These are phyloP conservation scores for Aythya baeri DNA, from an alignment of 2,113 vertebrate genomes.

Conservation along the genomic window DNA sequence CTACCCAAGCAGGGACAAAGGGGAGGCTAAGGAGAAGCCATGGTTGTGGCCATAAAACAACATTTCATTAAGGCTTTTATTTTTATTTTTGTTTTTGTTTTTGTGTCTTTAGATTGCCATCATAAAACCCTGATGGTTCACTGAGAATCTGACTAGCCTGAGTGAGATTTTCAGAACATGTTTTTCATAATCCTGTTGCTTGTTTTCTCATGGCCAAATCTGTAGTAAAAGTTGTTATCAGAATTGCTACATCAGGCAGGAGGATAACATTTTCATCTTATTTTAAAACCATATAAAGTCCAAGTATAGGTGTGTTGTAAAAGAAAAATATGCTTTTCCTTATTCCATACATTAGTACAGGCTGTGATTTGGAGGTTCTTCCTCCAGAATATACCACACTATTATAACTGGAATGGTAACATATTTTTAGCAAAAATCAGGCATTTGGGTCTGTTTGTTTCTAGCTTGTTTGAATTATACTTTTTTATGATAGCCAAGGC, in stretches of 20 bases:
- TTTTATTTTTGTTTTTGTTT: not conserved
- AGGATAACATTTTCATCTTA: not conserved
- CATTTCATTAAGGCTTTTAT: not conserved
- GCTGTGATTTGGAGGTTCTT: not conserved
- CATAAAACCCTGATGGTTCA: not conserved
- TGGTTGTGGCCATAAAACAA: too few relatives aligned
- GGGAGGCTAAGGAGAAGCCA: too few relatives aligned
- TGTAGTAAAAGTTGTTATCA: not conserved
- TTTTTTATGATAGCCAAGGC: not conserved
- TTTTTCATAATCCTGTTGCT: not conserved
- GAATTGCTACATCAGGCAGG: not conserved
- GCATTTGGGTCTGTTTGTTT: not conserved
- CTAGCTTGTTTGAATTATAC: not conserved
- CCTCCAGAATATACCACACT: too few relatives aligned
- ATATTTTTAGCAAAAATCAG: not conserved
- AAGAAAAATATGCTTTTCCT: not conserved
- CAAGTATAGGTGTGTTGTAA: not conserved
- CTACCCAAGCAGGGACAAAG: too few relatives aligned
- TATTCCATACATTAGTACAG: not conserved
- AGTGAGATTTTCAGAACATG: not conserved
- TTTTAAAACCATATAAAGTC: not conserved
- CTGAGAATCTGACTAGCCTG: not conserved
- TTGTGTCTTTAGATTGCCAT: not conserved
- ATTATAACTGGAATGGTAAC: not conserved
- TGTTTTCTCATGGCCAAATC: not conserved